Conservation (phyloP, 2,888 invertebrate genomes). For the Drosophila siamana region DNA sequence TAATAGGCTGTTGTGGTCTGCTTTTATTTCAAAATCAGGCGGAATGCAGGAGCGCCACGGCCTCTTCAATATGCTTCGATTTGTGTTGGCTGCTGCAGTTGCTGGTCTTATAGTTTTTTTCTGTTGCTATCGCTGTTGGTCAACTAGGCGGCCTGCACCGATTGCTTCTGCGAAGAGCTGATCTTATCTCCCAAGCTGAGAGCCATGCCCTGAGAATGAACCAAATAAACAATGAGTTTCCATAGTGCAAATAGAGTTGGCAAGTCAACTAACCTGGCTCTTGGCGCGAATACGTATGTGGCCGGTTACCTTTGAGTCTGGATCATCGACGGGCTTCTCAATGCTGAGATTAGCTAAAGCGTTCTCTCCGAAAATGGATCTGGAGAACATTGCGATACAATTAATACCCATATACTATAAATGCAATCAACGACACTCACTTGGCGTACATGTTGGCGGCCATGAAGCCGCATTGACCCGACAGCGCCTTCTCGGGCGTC, state of each 20-base stretch:
- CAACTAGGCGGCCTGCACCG: conserved; percentile 83
- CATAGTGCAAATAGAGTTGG: neutral
- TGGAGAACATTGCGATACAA: conserved; percentile 31
- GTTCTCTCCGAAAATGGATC: conserved; percentile 99
- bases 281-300: conserved; percentile 99
- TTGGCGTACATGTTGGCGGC: conserved; percentile 99
- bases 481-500: conserved; percentile 98
- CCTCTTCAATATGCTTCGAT: conserved; percentile 32
- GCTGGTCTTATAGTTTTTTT: neutral
- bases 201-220: conserved; percentile 95
- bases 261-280: conserved; percentile 91
- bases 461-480: conserved; percentile 99
- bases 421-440: conserved; percentile 57
- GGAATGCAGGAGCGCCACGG: conserved; percentile 54
- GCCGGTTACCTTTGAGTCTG: conserved; percentile 95
- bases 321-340: conserved; percentile 96
- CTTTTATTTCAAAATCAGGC: conserved; percentile 47
- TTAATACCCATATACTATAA: too few relatives aligned
- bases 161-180: conserved; percentile 94
- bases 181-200: conserved; percentile 99
- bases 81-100: conserved; percentile 30
- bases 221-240: neutral
- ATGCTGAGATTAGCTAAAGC: conserved; percentile 99
- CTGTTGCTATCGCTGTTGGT: conserved; percentile 9
- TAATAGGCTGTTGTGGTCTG: conserved; percentile 48